Base-by-base conservation (phyloP, 1,140 invertebrate genomes). In the Periplaneta americana region DNA sequence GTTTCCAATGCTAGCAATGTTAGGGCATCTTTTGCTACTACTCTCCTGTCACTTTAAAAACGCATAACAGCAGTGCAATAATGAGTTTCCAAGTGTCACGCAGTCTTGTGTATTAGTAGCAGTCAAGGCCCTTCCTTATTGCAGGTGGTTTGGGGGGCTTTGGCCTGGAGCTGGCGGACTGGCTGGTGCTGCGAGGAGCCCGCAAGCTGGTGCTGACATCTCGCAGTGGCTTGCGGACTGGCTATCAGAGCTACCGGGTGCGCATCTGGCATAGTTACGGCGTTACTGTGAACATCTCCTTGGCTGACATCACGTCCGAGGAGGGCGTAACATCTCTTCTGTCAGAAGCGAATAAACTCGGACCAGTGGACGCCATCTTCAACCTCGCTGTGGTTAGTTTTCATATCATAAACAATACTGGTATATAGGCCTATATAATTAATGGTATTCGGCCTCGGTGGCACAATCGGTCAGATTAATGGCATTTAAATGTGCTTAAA, bases 131-230 rank as follows among this genome's bases (percentile, higher is more conserved):
- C n/a, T n/a, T 8, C 86, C 93, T 76, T 15, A n/a, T 93, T 83
- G 89, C 89, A 83, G 93, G 97, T 74, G 97, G 97, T 81, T 88
- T 98, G 0, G 97, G 96, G 36, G 96, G 96, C 2, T 97, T 99
- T 87, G 97, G 97, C 37, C 89, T 99, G n/a, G 97, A 98, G 87
- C 86, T 98, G 75, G 92, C 93, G 6, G 94, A 97, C 85, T 98
- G 97, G 96, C 89, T 98, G 81, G 91, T 96, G 22, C 86, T 94
- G 34, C 86, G 92, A 79, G 93, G 93, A 11, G 92, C 89, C 34
- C 87, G 85, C 75, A 88, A 88, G 77, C 83, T 93, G 31, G 87
- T 93, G 8, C 87, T 93, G 0, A 92, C 91, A 10, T 92, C 91
- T 28, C 87, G 93, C 81, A 89, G 89, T 74, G 91, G 92, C 15